A percentile compares a stretch with the other conserved stretches of the same genome.
These are phyloP conservation scores for Asteroscopus sphinx DNA, from an alignment of 2,888 invertebrate species.

Conservation along the genomic window DNA sequence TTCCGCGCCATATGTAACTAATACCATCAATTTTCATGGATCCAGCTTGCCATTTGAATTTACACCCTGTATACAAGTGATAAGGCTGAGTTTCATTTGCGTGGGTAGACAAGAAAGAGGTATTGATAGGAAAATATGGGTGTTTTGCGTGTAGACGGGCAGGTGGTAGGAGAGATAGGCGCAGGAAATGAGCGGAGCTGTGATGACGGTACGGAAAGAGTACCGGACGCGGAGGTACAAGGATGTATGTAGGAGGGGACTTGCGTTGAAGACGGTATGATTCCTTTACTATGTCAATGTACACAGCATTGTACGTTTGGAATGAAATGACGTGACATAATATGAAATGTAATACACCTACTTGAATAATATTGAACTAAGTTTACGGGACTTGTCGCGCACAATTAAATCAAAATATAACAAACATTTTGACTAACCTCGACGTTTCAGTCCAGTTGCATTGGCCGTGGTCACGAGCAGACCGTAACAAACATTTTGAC, in stretches of 20 bases:
- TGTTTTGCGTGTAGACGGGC: conserved; percentile 69
- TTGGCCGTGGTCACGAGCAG: too few relatives aligned
- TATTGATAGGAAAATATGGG: conserved; percentile 75
- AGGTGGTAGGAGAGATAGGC: conserved; percentile 62
- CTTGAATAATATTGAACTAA: too few relatives aligned
- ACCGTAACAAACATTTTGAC: too few relatives aligned
- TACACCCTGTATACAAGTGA: fast-evolving
- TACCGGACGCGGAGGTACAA: conserved; percentile 18
- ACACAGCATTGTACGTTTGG: too few relatives aligned
- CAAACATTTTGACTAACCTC: too few relatives aligned
- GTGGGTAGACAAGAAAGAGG: conserved; percentile 46
- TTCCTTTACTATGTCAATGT: conserved; percentile 1
- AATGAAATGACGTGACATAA: too few relatives aligned
- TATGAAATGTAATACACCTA: too few relatives aligned
- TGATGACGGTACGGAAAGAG: conserved; percentile 53
- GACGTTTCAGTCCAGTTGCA: too few relatives aligned
- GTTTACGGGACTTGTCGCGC: too few relatives aligned
- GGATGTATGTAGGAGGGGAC: neutral
- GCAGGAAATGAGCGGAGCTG: conserved; percentile 57
- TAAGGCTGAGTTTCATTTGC: conserved; percentile 24
- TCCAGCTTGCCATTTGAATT: conserved; percentile 14
- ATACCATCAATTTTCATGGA: conserved; percentile 63
- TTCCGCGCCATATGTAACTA: conserved; percentile 54
- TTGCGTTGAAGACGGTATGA: conserved; percentile 1
- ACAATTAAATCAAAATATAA: too few relatives aligned